Evolutionary conservation across 2,888 invertebrate genomes (phyloP).

Genomic region (Urechis unicinctus): DNA sequence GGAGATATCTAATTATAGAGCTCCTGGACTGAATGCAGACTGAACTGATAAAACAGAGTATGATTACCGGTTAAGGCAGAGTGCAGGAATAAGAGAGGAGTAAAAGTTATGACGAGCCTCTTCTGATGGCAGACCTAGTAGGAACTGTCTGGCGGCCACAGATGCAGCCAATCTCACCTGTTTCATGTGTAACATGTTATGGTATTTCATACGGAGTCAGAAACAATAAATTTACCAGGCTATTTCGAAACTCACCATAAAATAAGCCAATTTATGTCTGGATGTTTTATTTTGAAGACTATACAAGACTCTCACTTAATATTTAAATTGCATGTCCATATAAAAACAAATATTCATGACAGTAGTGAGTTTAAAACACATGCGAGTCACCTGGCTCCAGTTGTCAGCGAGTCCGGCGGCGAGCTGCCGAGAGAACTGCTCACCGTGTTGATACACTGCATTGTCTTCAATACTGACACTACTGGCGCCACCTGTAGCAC

Average conservation of each 20-base stretch:
- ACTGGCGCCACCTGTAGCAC: constrained; percentile 14
- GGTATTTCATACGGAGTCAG: neutral
- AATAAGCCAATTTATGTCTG: too few species aligned
- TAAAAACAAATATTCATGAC: too few species aligned
- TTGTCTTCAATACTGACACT: constrained; percentile 25
- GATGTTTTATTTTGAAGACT: too few species aligned
- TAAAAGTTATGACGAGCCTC: constrained; percentile 50
- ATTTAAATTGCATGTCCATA: too few species aligned
- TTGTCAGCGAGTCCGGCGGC: constrained; percentile 55
- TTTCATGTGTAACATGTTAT: neutral
- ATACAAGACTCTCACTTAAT: too few species aligned
- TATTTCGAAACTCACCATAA: too few species aligned
- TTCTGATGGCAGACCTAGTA: constrained; percentile 47
- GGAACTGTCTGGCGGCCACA: constrained; percentile 54
- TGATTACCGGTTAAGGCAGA: constrained; percentile 55
- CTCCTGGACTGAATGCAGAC: neutral
- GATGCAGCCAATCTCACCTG: constrained; percentile 56
- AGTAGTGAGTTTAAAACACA: neutral
- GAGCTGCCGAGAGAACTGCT: constrained; percentile 51
- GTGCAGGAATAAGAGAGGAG: constrained; percentile 52
- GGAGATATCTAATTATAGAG: too few species aligned
- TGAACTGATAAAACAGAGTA: neutral
- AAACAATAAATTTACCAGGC: too few species aligned
- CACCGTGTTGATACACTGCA: constrained; percentile 50
- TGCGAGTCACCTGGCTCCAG: constrained; percentile 54